phyloP scores from a whole-genome alignment of 2,888 invertebrate genomes.

The Eupithecia insigniata region DNA sequence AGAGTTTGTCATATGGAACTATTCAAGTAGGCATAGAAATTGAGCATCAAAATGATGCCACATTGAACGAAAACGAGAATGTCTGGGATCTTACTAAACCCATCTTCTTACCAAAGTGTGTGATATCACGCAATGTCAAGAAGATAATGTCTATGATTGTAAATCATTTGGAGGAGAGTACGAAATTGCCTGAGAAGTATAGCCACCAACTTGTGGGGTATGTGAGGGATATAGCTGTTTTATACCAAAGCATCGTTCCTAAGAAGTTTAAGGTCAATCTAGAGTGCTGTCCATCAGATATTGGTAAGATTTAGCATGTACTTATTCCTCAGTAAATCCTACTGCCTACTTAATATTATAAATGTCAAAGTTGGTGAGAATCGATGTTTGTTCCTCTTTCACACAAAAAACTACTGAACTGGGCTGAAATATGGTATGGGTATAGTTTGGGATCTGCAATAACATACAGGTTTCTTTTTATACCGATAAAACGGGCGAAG shows the following conservation, averaged over 20 bases:
- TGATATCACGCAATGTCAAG: conserved; percentile 74
- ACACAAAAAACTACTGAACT: too few species aligned
- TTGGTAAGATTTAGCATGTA: conserved; percentile 65
- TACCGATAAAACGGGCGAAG: too few species aligned
- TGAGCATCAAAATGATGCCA: conserved; percentile 57
- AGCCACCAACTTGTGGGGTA: conserved; percentile 67
- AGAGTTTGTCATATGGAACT: conserved; percentile 70
- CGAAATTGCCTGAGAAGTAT: conserved; percentile 70
- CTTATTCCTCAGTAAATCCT: background rate
- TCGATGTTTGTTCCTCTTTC: too few species aligned
- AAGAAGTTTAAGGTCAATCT: conserved; percentile 74
- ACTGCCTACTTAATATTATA: too few species aligned
- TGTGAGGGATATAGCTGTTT: conserved; percentile 73
- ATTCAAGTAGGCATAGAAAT: conserved; percentile 60
- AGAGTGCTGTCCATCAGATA: conserved; percentile 74
- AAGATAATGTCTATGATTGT: conserved; percentile 68
- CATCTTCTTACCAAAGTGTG: conserved; percentile 73
- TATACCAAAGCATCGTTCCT: conserved; percentile 77
- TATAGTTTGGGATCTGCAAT: too few species aligned
- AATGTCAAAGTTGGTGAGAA: too few species aligned
- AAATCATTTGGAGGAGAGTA: conserved; percentile 73
- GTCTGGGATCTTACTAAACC: conserved; percentile 70
- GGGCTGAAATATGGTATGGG: too few species aligned
- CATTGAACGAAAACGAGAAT: conserved; percentile 60
- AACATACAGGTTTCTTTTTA: too few species aligned